Conservation (phyloP, 2,113 vertebrate genomes). For the Myotis lucifugus region DNA sequence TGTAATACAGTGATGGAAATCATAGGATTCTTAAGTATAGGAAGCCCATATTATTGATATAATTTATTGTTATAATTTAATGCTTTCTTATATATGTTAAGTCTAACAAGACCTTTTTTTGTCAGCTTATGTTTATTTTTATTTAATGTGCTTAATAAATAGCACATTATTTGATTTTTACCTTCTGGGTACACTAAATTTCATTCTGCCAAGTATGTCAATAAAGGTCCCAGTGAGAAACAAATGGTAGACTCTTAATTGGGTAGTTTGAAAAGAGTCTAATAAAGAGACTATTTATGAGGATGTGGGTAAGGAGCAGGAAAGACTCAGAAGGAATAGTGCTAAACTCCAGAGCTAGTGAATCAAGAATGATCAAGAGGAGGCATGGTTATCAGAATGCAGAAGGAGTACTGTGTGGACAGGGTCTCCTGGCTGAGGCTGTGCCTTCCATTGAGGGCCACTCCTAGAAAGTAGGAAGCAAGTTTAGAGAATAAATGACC, state of each 20-base stretch:
- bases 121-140: constrained; percentile 47
- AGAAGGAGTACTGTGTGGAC: neutral
- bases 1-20: neutral
- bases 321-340: neutral
- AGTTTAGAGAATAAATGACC: neutral
- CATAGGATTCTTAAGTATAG: neutral
- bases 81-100: constrained; percentile 26
- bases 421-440: neutral
- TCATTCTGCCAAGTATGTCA: constrained; percentile 12
- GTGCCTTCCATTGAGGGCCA: neutral
- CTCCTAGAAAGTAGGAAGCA: neutral
- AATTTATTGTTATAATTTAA: constrained; percentile 21
- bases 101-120: neutral
- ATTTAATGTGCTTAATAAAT: constrained; percentile 45
- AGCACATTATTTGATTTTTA: constrained; percentile 46
- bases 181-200: constrained; percentile 9
- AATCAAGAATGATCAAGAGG: neutral
- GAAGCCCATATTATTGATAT: neutral
- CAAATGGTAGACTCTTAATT: neutral
- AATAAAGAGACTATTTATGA: constrained; percentile 46
- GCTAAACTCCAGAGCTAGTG: neutral
- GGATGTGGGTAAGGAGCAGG: neutral
- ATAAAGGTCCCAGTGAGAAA: constrained; percentile 23
- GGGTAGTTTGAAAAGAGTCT: constrained; percentile 34
- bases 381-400: neutral